Conservation (phyloP, 2,888 invertebrate species). For the Caenorhabditis sinica region DNA sequence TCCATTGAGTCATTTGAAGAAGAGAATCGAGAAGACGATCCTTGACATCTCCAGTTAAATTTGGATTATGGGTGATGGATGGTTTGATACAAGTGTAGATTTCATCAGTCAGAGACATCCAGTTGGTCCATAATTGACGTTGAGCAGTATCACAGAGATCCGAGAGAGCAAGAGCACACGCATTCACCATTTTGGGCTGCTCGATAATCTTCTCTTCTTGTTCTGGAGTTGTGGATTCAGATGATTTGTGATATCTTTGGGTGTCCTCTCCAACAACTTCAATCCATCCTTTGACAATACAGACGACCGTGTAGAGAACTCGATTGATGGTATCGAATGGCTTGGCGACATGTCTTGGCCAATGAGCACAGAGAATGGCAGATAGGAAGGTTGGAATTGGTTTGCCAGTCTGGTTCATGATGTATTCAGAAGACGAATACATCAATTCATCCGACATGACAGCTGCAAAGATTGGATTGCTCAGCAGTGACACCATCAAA, state of each 20-base stretch:
- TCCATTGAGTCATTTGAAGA: constrained; percentile 67
- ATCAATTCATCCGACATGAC: constrained; percentile 60
- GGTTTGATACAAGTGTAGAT: constrained; percentile 73
- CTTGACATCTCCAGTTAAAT: constrained; percentile 69
- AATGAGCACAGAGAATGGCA: constrained; percentile 65
- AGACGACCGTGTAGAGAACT: constrained; percentile 64
- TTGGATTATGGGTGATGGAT: constrained; percentile 73
- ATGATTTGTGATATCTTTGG: background rate
- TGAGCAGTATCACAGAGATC: constrained; percentile 68
- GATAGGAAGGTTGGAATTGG: constrained; percentile 64
- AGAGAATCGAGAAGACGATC: constrained; percentile 65
- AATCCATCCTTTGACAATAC: constrained; percentile 73
- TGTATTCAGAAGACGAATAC: constrained; percentile 45
- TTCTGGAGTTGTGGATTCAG: background rate
- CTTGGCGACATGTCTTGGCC: constrained; percentile 66
- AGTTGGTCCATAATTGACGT: constrained; percentile 73
- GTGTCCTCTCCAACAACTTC: constrained; percentile 66
- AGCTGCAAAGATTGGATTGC: constrained; percentile 46
- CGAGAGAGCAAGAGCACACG: constrained; percentile 65
- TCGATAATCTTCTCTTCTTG: constrained; percentile 56
- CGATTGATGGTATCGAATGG: constrained; percentile 71
- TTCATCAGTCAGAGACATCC: constrained; percentile 73
- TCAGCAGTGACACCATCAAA: constrained; percentile 59
- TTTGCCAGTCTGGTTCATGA: constrained; percentile 49
- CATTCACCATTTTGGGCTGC: constrained; percentile 62